These are phyloP conservation scores for Biston stratarius DNA, from an alignment of 2,888 invertebrate genomes.

Conservation along the genomic window DNA sequence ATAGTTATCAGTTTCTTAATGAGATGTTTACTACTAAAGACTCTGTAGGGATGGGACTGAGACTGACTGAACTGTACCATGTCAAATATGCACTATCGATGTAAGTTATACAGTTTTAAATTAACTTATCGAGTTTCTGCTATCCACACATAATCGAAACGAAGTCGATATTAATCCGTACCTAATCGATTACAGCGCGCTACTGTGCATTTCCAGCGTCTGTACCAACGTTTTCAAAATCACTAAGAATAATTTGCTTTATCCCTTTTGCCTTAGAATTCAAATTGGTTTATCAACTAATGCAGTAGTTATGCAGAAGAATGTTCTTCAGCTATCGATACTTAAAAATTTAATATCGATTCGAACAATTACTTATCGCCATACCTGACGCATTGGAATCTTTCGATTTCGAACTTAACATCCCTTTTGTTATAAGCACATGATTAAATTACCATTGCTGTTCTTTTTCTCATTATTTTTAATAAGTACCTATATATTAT, in stretches of 20 bases:
- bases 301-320: slow-evolving; percentile 38
- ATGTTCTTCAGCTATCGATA: slow-evolving; percentile 50
- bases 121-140: slow-evolving; percentile 48
- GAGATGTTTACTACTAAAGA: too few species aligned
- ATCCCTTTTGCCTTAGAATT: not conserved
- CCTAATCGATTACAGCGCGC: slow-evolving; percentile 72
- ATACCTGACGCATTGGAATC: slow-evolving; percentile 51
- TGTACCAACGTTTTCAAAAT: slow-evolving; percentile 13
- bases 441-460: slow-evolving; percentile 29
- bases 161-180: slow-evolving; percentile 59
- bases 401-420: slow-evolving; percentile 46
- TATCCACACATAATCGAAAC: slow-evolving; percentile 58
- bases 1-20: too few species aligned
- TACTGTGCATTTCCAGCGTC: slow-evolving; percentile 63
- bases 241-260: slow-evolving; percentile 18
- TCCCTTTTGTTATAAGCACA: slow-evolving; percentile 29
- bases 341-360: slow-evolving; percentile 58
- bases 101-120: slow-evolving; percentile 29
- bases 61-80: not conserved
- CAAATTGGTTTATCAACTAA: not conserved
- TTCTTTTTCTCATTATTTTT: slow-evolving; percentile 19
- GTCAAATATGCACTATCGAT: not conserved
- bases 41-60: too few species aligned
- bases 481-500: slow-evolving; percentile 5
- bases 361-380: slow-evolving; percentile 46